These are phyloP conservation scores for Eulacestoma nigropectus DNA, from an alignment of 2,113 vertebrate species.

Conservation along the genomic window DNA sequence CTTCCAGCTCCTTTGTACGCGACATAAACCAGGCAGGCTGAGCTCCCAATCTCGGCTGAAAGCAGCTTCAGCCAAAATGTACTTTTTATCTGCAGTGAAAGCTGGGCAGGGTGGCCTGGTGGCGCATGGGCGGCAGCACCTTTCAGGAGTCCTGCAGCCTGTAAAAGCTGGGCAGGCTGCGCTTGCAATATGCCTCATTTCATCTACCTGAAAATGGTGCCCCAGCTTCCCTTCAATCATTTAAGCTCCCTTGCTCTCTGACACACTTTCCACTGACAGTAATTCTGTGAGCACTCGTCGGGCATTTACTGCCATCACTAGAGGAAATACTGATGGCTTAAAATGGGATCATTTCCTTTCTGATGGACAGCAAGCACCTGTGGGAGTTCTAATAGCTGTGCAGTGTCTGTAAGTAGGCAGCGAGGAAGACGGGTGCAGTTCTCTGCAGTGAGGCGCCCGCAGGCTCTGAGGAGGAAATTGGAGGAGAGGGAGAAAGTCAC, in stretches of 20 bases:
- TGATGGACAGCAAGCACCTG: conserved; percentile 63
- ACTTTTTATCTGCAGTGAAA: not conserved
- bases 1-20: not conserved
- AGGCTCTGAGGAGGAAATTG: not conserved
- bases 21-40: not conserved
- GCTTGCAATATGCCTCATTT: conserved; percentile 18
- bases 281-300: conserved; percentile 32
- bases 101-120: not conserved
- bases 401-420: not conserved
- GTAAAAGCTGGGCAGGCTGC: not conserved
- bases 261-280: conserved; percentile 59
- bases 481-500: not conserved
- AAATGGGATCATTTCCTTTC: conserved; percentile 67
- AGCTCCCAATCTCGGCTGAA: not conserved
- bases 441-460: not conserved
- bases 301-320: conserved; percentile 57
- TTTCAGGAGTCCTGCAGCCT: not conserved
- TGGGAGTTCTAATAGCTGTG: conserved; percentile 48
- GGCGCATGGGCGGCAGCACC: not conserved
- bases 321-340: conserved; percentile 67
- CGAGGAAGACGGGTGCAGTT: not conserved
- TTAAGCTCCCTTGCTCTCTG: conserved; percentile 62
- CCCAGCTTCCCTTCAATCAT: conserved; percentile 60
- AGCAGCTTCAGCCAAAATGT: not conserved
- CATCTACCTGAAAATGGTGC: conserved; percentile 49